Conservation (phyloP, 2,888 invertebrate species). For the Parnassius apollo region DNA sequence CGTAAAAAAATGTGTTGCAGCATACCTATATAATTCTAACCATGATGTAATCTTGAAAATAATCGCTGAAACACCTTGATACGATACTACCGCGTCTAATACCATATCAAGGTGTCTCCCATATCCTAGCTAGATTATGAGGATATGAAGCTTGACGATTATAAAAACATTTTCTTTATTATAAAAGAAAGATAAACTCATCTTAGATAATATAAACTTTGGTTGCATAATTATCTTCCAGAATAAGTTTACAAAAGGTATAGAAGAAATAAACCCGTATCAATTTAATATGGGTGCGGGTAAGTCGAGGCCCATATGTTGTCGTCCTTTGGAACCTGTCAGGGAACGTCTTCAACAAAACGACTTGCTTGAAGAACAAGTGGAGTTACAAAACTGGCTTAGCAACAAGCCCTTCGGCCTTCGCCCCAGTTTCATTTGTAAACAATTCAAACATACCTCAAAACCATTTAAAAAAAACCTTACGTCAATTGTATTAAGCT, state of each 20-base stretch:
- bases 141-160: too few relatives aligned
- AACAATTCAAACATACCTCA: constrained; percentile 34
- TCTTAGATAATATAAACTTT: too few relatives aligned
- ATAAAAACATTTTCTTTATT: too few relatives aligned
- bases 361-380: constrained; percentile 10
- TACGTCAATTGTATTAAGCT: fast-evolving
- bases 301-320: neutral
- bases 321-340: constrained; percentile 6
- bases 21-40: too few relatives aligned
- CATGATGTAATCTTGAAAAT: too few relatives aligned
- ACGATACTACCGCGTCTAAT: too few relatives aligned
- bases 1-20: too few relatives aligned
- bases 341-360: neutral
- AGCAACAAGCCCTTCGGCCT: constrained; percentile 57
- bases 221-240: too few relatives aligned
- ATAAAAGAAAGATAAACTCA: too few relatives aligned
- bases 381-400: constrained; percentile 44
- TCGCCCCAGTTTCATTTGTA: constrained; percentile 35
- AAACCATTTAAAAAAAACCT: constrained; percentile 30
- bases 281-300: neutral
- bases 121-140: too few relatives aligned
- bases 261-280: neutral
- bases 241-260: neutral
- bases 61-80: too few relatives aligned
- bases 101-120: too few relatives aligned